Evolutionary conservation across 2,888 invertebrate species (phyloP).

Genomic region (Dicycla oo): DNA sequence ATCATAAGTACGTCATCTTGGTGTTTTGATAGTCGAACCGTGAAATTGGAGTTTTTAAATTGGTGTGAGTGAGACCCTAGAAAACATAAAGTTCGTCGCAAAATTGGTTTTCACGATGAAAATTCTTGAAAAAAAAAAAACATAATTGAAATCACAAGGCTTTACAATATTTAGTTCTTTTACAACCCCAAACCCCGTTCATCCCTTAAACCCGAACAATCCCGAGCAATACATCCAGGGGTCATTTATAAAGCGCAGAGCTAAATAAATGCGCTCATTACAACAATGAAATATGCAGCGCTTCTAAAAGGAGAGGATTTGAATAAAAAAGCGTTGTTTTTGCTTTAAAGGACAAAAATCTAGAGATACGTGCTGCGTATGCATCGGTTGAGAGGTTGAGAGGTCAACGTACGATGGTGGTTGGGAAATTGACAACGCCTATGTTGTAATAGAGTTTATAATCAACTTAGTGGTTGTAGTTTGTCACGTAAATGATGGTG

Average conservation of each 20-base stretch:
- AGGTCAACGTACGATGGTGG: conserved; percentile 14
- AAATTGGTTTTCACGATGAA: not conserved
- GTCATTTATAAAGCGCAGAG: conserved; percentile 44
- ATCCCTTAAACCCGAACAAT: conserved; percentile 15
- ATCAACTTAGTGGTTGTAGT: conserved; percentile 35
- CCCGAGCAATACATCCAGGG: conserved; percentile 16
- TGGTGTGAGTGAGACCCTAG: not conserved
- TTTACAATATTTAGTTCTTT: conserved; percentile 17
- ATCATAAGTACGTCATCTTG: not conserved
- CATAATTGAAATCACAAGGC: not conserved
- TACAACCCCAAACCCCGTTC: not conserved
- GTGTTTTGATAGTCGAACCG: not conserved
- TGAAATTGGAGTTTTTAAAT: conserved; percentile 2
- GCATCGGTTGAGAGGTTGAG: conserved; percentile 8
- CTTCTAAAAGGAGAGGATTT: conserved; percentile 20
- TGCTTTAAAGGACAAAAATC: conserved; percentile 44
- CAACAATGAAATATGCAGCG: conserved; percentile 43
- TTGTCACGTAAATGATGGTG: conserved; percentile 13
- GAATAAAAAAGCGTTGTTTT: conserved; percentile 36
- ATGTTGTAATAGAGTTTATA: conserved; percentile 23
- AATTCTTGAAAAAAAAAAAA: not conserved
- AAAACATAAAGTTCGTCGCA: not conserved
- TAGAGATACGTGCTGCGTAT: conserved; percentile 15
- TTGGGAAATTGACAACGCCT: conserved; percentile 1
- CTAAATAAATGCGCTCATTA: conserved; percentile 47